Conservation (phyloP, 2,888 invertebrate genomes). For the Ephialtes manifestator region DNA sequence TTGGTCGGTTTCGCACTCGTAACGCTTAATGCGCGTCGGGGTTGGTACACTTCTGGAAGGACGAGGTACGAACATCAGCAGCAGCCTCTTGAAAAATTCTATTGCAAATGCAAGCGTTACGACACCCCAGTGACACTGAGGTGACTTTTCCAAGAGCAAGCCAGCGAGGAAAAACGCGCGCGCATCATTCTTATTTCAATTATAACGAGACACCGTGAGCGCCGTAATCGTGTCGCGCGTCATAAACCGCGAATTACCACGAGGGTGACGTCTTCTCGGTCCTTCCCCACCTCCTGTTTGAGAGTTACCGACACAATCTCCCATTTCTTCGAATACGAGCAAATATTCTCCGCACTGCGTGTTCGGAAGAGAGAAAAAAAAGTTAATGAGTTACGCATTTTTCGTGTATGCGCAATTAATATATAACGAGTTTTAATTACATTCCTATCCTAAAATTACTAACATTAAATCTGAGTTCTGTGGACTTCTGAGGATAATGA, state of each 20-base stretch:
- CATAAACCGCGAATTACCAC: slow-evolving; percentile 78
- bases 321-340: slow-evolving; percentile 37
- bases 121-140: slow-evolving; percentile 68
- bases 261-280: slow-evolving; percentile 50
- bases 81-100: slow-evolving; percentile 67
- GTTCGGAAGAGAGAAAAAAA: neutral
- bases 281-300: slow-evolving; percentile 57
- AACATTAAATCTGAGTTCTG: slow-evolving; percentile 35
- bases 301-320: slow-evolving; percentile 69
- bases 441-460: slow-evolving; percentile 1
- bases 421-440: slow-evolving; percentile 58
- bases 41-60: slow-evolving; percentile 53
- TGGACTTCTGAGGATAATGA: slow-evolving; percentile 15
- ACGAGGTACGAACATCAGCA: slow-evolving; percentile 39
- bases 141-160: slow-evolving; percentile 22
- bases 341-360: slow-evolving; percentile 12
- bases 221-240: slow-evolving; percentile 80
- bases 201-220: slow-evolving; percentile 65
- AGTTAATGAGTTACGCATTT: slow-evolving; percentile 44
- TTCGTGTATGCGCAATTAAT: slow-evolving; percentile 44
- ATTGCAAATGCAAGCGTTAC: slow-evolving; percentile 71
- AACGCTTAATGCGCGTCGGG: slow-evolving; percentile 70
- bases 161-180: slow-evolving; percentile 54
- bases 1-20: slow-evolving; percentile 58
- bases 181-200: slow-evolving; percentile 83